These are phyloP conservation scores for Akabosia matsudoensis DNA, from an alignment of 1,140 invertebrate genomes.

Conservation along the genomic window DNA sequence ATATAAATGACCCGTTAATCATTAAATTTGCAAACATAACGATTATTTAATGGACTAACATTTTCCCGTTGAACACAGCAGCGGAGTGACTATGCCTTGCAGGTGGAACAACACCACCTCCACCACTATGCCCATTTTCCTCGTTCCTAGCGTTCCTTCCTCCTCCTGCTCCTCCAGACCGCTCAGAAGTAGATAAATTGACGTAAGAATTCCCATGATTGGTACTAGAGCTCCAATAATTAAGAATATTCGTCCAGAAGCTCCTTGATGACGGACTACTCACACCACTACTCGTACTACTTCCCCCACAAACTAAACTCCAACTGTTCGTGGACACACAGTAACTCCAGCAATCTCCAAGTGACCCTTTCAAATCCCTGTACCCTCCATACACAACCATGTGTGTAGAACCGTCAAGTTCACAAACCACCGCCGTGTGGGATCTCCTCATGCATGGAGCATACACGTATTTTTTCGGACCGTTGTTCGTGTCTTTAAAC, in stretches of 20 bases:
- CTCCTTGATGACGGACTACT: not conserved
- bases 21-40: no score
- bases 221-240: not conserved
- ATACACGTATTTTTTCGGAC: constrained; percentile 48
- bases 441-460: constrained; percentile 74
- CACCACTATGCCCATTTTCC: not conserved
- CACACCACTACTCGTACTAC: not conserved
- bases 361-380: constrained; percentile 65
- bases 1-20: no score
- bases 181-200: not conserved
- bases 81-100: constrained; percentile 79
- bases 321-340: constrained; percentile 58
- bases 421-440: constrained; percentile 75
- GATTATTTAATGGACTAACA: no score
- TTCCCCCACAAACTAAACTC: not conserved
- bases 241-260: constrained; percentile 15
- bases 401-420: constrained; percentile 55
- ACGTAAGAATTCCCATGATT: not conserved
- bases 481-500: not conserved
- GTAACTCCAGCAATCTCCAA: constrained; percentile 78
- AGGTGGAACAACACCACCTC: constrained; percentile 55
- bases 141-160: constrained; percentile 47
- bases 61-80: constrained; percentile 69
- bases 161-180: constrained; percentile 49
- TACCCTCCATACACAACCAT: constrained; percentile 88